Evolutionary conservation across 2,888 invertebrate genomes (phyloP).

Genomic region (Julus scandinavius): DNA sequence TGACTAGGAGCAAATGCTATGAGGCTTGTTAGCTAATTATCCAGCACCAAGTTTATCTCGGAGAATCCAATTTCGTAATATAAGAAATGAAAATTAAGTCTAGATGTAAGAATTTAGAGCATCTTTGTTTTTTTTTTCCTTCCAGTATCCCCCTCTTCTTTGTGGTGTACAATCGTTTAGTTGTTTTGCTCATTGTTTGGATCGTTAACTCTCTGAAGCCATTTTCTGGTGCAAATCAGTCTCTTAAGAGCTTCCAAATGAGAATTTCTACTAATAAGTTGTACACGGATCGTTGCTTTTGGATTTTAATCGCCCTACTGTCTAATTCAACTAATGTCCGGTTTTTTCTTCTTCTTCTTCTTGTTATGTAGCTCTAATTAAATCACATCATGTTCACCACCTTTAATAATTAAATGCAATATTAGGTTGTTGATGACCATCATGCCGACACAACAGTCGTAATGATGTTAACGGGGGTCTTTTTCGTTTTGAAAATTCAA

Average conservation of each 20-base stretch:
- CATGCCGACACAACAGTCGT: not conserved
- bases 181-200: constrained; percentile 46
- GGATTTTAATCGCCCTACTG: constrained; percentile 42
- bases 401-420: constrained; percentile 13
- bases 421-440: constrained; percentile 6
- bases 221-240: constrained; percentile 48
- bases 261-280: constrained; percentile 51
- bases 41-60: not conserved
- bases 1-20: not conserved
- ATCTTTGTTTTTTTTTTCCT: not conserved
- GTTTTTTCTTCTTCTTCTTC: not conserved
- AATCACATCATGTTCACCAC: constrained; percentile 36
- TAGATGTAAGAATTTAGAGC: not conserved
- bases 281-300: constrained; percentile 50
- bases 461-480: not conserved
- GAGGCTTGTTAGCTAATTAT: not conserved
- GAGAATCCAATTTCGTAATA: not conserved
- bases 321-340: constrained; percentile 1
- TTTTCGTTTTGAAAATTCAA: not conserved
- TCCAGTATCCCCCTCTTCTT: not conserved
- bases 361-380: constrained; percentile 23
- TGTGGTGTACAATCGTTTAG: not conserved
- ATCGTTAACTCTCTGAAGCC: constrained; percentile 49
- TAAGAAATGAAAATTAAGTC: constrained; percentile 6
- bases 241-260: constrained; percentile 43